phyloP scores from a whole-genome alignment of 2,113 vertebrate species.

The Circaetus cinerascens region DNA sequence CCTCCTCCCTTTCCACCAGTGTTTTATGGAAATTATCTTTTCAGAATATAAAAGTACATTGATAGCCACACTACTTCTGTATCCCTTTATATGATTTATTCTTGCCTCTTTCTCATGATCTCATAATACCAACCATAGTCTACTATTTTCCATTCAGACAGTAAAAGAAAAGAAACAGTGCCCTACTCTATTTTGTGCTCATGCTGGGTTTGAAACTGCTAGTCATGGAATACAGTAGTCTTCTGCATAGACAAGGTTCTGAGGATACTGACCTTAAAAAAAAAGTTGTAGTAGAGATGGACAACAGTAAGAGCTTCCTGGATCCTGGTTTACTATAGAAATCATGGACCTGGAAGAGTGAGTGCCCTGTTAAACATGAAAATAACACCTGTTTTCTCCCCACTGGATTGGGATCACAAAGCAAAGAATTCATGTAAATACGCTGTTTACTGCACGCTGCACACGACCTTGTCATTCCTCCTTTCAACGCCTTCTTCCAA shows the following conservation, averaged over 20 bases:
- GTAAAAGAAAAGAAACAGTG: background rate
- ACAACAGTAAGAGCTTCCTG: background rate
- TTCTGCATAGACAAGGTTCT: background rate
- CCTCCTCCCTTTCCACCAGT: background rate
- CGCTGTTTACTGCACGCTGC: background rate
- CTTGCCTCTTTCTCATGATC: background rate
- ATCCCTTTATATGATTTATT: background rate
- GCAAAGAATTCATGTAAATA: background rate
- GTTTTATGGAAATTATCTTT: background rate
- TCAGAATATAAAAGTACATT: background rate
- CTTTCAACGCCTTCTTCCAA: background rate
- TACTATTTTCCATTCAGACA: background rate
- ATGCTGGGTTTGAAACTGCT: background rate
- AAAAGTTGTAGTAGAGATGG: rapidly evolving
- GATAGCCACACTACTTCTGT: background rate
- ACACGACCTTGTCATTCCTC: background rate
- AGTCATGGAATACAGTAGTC: rapidly evolving
- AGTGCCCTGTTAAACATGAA: background rate
- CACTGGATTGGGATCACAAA: background rate
- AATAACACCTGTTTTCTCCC: background rate
- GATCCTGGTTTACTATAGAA: background rate
- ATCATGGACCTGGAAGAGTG: background rate
- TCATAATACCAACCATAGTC: background rate
- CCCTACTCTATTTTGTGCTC: background rate
- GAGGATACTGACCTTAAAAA: background rate